A percentile compares a stretch with the other conserved stretches of the same genome.
phyloP scores from a whole-genome alignment of 2,888 invertebrate species.

The Tridacna gigas region DNA sequence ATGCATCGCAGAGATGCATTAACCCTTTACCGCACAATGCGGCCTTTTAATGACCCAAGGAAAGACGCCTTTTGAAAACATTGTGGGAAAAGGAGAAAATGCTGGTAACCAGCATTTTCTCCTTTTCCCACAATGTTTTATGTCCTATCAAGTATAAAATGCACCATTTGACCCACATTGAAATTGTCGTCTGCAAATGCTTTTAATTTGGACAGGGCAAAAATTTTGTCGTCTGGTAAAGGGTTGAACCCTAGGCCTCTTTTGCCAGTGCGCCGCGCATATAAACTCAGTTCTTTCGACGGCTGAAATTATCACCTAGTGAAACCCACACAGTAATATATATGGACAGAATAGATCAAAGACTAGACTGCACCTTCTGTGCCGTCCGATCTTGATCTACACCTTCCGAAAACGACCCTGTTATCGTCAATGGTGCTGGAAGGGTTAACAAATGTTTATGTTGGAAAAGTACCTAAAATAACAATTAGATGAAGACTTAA shows the following conservation, averaged over 20 bases:
- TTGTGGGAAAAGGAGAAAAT: neutral
- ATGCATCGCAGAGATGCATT: neutral
- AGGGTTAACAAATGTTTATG: no score
- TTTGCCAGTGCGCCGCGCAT: neutral
- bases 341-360: no score
- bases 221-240: no score
- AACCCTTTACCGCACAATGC: no score
- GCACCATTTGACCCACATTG: no score
- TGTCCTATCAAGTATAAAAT: no score
- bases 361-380: neutral
- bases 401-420: neutral
- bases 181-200: no score
- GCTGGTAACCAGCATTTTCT: neutral
- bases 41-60: no score
- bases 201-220: no score
- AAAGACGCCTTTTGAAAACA: neutral
- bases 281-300: neutral
- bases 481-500: no score
- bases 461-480: no score
- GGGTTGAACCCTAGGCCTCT: neutral
- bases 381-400: neutral
- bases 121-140: neutral
- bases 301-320: neutral
- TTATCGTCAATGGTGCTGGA: neutral
- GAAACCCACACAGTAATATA: no score